Percentiles rank a stretch among this genome's conserved stretches.
These are phyloP conservation scores for Tursiops truncatus DNA, from an alignment of 2,113 vertebrate species.

Conservation along the genomic window DNA sequence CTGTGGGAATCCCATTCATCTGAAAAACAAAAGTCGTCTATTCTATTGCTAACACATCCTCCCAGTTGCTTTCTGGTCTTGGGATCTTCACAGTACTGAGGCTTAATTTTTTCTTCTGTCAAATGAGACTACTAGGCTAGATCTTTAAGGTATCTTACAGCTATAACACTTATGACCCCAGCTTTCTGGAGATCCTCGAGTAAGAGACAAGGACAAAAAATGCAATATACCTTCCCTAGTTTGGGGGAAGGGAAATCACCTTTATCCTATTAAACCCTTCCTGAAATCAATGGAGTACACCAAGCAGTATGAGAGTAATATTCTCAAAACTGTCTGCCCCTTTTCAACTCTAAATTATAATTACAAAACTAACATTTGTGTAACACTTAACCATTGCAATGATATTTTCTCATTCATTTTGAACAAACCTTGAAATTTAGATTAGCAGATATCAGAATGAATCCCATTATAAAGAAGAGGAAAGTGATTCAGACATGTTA, in stretches of 20 bases:
- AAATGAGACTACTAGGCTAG: neutral
- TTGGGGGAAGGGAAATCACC: neutral
- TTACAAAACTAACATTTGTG: neutral
- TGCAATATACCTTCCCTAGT: neutral
- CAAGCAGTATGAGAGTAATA: neutral
- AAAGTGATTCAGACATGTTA: neutral
- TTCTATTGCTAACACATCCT: neutral
- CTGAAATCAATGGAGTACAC: neutral
- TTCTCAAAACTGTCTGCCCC: neutral
- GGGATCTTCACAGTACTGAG: neutral
- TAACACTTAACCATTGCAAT: neutral
- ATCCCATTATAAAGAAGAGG: neutral
- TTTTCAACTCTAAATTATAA: neutral
- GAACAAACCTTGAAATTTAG: neutral
- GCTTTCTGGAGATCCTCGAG: neutral
- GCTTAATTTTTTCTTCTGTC: neutral
- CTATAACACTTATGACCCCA: neutral
- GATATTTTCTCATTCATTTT: neutral
- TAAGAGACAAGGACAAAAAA: neutral
- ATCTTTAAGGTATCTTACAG: neutral
- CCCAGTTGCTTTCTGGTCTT: neutral
- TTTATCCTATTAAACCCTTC: neutral
- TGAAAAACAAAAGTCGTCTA: neutral
- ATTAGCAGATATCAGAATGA: neutral
- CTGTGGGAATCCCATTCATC: neutral